Evolutionary conservation across 2,888 invertebrate species (phyloP).

Genomic region (Drosophila meridionalis): DNA sequence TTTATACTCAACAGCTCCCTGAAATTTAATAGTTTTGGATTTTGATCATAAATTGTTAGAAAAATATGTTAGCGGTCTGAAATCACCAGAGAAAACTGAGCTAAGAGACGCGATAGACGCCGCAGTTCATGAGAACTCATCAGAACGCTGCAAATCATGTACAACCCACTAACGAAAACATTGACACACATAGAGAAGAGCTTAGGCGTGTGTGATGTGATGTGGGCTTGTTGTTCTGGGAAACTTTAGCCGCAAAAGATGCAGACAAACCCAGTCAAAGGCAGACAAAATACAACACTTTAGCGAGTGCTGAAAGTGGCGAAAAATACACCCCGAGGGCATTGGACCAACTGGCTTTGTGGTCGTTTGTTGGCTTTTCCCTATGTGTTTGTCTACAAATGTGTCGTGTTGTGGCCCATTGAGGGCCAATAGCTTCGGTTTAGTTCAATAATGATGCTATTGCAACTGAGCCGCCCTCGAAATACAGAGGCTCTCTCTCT

Average conservation of each 20-base stretch:
- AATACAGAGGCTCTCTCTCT: constrained; percentile 7
- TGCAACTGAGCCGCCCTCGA: constrained; percentile 58
- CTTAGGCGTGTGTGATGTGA: constrained; percentile 19
- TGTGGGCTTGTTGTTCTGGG: constrained; percentile 24
- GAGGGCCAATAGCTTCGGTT: constrained; percentile 75
- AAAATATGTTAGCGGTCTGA: constrained; percentile 33
- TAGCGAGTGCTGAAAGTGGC: constrained; percentile 64
- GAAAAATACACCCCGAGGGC: constrained; percentile 75
- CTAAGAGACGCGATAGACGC: constrained; percentile 27
- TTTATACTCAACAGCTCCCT: too few relatives aligned
- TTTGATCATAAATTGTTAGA: constrained; percentile 5
- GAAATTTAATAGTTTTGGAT: neutral
- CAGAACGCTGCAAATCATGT: constrained; percentile 13
- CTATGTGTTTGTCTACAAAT: constrained; percentile 37
- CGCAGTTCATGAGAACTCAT: constrained; percentile 22
- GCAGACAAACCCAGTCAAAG: constrained; percentile 72
- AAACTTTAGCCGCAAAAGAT: constrained; percentile 28
- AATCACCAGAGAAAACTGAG: constrained; percentile 9
- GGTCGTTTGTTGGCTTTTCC: constrained; percentile 12
- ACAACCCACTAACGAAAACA: neutral
- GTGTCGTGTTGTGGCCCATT: constrained; percentile 70
- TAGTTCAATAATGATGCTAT: constrained; percentile 77
- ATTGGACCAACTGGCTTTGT: constrained; percentile 40
- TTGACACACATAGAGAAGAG: neutral
- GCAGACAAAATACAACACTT: constrained; percentile 73